These are phyloP conservation scores for Heteractis magnifica DNA, from an alignment of 92 coral and sea anemone species.

Conservation along the genomic window DNA sequence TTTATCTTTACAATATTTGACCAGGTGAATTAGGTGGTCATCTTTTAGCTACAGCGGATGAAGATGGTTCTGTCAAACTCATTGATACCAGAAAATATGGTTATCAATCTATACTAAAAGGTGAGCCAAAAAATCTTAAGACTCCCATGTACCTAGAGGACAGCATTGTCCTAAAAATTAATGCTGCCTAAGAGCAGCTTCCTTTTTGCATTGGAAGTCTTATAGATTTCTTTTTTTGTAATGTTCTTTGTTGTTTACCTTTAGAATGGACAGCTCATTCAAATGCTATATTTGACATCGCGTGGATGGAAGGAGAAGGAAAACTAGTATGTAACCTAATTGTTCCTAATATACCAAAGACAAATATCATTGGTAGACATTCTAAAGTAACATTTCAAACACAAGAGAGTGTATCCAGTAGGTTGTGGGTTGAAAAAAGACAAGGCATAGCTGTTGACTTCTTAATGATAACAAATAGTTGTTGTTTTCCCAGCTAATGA, in stretches of 20 bases:
- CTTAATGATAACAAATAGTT: too few relatives aligned
- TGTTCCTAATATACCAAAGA: too few relatives aligned
- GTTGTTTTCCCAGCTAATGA: too few relatives aligned
- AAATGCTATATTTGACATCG: constrained; percentile 97
- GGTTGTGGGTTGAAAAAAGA: too few relatives aligned
- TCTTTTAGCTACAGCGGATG: constrained; percentile 90
- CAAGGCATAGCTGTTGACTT: too few relatives aligned
- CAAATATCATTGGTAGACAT: too few relatives aligned
- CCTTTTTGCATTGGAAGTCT: too few relatives aligned
- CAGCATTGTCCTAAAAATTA: background rate
- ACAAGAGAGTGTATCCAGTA: too few relatives aligned
- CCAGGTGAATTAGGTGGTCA: constrained; percentile 69
- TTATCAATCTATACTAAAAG: constrained; percentile 65
- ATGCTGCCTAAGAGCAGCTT: background rate
- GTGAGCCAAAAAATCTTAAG: constrained; percentile 31
- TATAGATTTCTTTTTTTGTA: too few relatives aligned
- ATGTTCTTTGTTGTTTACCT: constrained; percentile 4
- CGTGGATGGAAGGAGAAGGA: constrained; percentile 86
- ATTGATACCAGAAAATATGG: constrained; percentile 76
- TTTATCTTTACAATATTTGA: background rate
- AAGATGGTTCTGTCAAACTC: constrained; percentile 88
- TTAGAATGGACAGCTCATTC: constrained; percentile 95
- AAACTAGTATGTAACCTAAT: constrained; percentile 67
- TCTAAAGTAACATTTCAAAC: too few relatives aligned
- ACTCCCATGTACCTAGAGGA: too few relatives aligned